Conservation (phyloP, 1,140 invertebrate species). For the Stenopsyche tienmushanensis region DNA sequence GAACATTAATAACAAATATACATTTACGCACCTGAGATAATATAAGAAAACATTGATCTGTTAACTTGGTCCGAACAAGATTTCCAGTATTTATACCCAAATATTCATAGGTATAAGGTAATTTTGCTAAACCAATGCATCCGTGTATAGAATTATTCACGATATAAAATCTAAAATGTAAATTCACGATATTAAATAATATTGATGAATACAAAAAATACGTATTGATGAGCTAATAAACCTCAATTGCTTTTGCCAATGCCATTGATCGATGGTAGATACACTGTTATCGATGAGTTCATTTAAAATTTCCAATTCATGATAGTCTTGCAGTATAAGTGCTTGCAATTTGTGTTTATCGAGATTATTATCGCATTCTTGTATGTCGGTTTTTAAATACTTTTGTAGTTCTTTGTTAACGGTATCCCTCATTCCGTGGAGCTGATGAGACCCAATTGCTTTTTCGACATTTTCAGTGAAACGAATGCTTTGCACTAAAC, state of each 20-base stretch:
- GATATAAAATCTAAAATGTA: constrained; percentile 60
- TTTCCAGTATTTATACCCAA: constrained; percentile 85
- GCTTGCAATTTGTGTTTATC: constrained; percentile 66
- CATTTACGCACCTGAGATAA: constrained; percentile 75
- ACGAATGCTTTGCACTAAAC: constrained; percentile 66
- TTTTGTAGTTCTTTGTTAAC: constrained; percentile 49
- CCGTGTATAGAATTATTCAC: constrained; percentile 59
- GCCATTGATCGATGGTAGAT: constrained; percentile 73
- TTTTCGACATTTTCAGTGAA: constrained; percentile 85
- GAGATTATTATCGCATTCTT: constrained; percentile 49
- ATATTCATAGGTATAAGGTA: constrained; percentile 97
- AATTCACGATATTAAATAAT: too few relatives aligned
- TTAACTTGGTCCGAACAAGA: constrained; percentile 89
- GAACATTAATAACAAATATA: neutral
- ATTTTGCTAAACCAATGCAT: constrained; percentile 85
- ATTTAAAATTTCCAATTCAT: constrained; percentile 83
- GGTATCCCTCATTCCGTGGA: constrained; percentile 55
- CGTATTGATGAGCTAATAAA: too few relatives aligned
- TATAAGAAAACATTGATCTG: constrained; percentile 94
- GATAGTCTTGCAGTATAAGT: constrained; percentile 91
- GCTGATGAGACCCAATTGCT: constrained; percentile 66
- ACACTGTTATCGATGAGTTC: constrained; percentile 70
- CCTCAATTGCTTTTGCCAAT: constrained; percentile 95
- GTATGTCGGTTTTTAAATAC: constrained; percentile 46
- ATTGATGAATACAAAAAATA: too few relatives aligned